phyloP scores from a whole-genome alignment of 2,797 vertebrate genomes.

The Xenentodon cancila region DNA sequence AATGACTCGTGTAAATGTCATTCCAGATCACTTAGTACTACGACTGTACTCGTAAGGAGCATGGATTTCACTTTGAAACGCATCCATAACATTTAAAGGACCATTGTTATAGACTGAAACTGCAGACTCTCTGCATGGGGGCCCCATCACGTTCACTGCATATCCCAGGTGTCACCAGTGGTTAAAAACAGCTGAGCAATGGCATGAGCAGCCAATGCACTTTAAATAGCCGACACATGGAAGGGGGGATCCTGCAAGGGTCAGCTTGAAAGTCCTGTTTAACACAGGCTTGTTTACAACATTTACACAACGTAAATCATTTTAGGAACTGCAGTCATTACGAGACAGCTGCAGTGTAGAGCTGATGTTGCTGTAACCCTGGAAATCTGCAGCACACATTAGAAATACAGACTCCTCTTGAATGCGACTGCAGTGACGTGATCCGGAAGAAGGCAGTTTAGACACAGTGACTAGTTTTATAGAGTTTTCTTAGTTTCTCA shows the following conservation, averaged over 20 bases:
- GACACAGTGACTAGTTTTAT: not conserved
- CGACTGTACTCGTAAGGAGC: not conserved
- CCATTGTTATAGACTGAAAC: not conserved
- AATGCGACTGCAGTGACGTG: not conserved
- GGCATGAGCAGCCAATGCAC: slow-evolving; percentile 43
- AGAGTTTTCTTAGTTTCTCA: slow-evolving; percentile 37
- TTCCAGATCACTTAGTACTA: not conserved
- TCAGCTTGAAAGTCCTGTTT: slow-evolving; percentile 63
- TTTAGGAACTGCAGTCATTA: slow-evolving; percentile 3
- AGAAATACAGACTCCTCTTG: not conserved
- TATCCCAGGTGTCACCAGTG: slow-evolving; percentile 56
- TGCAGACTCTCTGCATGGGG: not conserved
- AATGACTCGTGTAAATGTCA: not conserved
- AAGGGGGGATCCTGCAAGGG: slow-evolving; percentile 82
- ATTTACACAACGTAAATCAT: slow-evolving; percentile 32
- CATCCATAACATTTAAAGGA: not conserved
- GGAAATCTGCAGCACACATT: not conserved
- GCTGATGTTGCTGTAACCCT: not conserved
- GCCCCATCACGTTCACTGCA: slow-evolving; percentile 31
- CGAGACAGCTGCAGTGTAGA: not conserved
- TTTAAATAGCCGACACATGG: slow-evolving; percentile 78
- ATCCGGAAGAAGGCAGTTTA: not conserved
- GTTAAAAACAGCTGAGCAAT: slow-evolving; percentile 73
- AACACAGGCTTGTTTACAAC: slow-evolving; percentile 40
- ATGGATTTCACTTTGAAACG: slow-evolving; percentile 1